Evolutionary conservation across 2,888 invertebrate genomes (phyloP), one percentile per base, ranked within the genome.

Genomic region (Yponomeuta evonymella): DNA sequence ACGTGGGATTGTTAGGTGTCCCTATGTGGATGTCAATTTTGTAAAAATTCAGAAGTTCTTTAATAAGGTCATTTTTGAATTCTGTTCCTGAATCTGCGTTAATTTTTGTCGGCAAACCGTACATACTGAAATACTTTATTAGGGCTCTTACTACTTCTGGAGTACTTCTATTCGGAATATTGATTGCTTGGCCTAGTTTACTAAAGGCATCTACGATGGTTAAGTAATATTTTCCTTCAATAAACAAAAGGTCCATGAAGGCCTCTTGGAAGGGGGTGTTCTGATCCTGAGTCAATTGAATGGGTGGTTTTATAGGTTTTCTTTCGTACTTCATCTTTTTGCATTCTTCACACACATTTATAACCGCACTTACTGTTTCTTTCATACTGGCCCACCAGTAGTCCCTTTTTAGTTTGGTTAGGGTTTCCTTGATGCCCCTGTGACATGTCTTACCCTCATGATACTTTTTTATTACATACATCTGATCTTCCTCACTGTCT

Each of bases 61-160:
- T 75, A 36, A 75, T 36, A 36, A 77, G n/a, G 0, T 67, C 66
- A 51, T 79, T 80, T 23, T 79, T 79, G 62, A 78, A 81, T 76
- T 81, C 78, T 0, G 76, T 64, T 0, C 78, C 78, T 0, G 78
- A 73, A 43, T 80, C 78, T 8, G 69, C 67, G 51, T 70, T 76
- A 10, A 79, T 77, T 74, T 73, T 77, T 4, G 29, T 58, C 0
- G 77, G 77, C 8, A 71, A 36, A 1, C 77, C 77, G 29, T 79
- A 78, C 5, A 72, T 69, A 10, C 74, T 75, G 43, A 78, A 78
- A 63, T 76, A 78, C 70, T 77, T 78, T 6, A 79, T 73, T 36
- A 79, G 48, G 4, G 77, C 75, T 72, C 72, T 72, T 8, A 77
- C 72, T n/a, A 77, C 73, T 75, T 78, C 77, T 1, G 76, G 75